These are phyloP conservation scores for Charadrius vociferus DNA, from an alignment of 2,113 vertebrate genomes.

Conservation along the genomic window DNA sequence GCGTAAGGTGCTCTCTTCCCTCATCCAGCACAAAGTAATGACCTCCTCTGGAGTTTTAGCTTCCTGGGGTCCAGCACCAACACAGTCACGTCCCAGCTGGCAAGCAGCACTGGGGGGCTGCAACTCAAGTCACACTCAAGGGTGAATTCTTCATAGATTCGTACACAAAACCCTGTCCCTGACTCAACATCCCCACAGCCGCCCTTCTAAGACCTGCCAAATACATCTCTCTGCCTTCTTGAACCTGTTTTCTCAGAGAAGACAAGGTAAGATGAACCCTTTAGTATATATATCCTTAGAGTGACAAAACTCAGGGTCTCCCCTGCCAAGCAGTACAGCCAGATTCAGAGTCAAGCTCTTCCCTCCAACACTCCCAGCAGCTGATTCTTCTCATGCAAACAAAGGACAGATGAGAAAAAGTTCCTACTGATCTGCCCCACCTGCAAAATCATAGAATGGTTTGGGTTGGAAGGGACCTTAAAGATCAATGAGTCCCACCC, in stretches of 20 bases:
- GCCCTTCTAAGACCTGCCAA: not conserved
- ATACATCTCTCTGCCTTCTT: not conserved
- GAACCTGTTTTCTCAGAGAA: not conserved
- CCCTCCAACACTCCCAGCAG: not conserved
- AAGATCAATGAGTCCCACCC: too few relatives aligned
- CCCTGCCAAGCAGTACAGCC: not conserved
- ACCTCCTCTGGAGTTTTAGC: not conserved
- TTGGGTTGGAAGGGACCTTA: too few relatives aligned
- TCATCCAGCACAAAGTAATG: not conserved
- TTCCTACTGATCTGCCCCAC: not conserved
- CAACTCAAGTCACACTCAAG: not conserved
- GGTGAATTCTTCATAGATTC: not conserved
- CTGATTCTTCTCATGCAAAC: not conserved
- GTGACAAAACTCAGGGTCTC: not conserved
- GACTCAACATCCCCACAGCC: not conserved
- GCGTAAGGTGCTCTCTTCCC: not conserved
- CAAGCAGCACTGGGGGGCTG: accelerated
- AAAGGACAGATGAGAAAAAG: not conserved
- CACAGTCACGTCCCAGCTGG: accelerated
- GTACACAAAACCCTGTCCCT: not conserved
- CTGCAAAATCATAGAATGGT: not conserved
- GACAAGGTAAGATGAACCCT: not conserved
- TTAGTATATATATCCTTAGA: not conserved
- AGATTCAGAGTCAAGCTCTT: not conserved
- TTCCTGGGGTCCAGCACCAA: not conserved